Conservation (phyloP, 2,888 invertebrate species). For the Amaurobius ferox region DNA sequence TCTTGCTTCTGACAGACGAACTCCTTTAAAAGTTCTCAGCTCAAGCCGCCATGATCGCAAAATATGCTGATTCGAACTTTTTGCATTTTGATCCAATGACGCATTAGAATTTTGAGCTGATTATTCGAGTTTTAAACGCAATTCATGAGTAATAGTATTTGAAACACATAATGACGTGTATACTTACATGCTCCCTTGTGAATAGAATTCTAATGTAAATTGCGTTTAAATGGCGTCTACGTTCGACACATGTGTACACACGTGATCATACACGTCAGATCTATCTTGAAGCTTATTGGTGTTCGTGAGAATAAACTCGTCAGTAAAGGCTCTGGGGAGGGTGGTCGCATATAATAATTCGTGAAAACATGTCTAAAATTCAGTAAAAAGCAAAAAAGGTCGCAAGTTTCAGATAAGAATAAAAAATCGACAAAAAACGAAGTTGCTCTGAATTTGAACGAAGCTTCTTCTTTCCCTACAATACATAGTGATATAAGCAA, state of each 20-base stretch:
- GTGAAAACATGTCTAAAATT: too few species aligned
- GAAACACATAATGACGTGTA: background rate
- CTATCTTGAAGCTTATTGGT: constrained; percentile 60
- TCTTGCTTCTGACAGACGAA: background rate
- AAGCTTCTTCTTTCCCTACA: too few species aligned
- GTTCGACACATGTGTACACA: constrained; percentile 46
- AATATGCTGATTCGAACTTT: background rate
- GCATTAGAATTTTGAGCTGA: background rate
- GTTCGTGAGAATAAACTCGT: constrained; percentile 1
- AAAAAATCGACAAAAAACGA: too few species aligned
- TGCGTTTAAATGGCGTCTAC: constrained; percentile 22
- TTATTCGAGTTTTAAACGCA: background rate
- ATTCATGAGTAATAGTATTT: too few species aligned
- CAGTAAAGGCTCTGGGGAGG: too few species aligned
- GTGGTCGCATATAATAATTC: too few species aligned
- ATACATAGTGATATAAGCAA: too few species aligned
- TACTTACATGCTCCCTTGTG: background rate
- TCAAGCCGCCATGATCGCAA: background rate
- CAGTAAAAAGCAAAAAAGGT: too few species aligned
- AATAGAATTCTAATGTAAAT: background rate
- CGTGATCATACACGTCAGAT: constrained; percentile 58
- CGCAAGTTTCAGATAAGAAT: too few species aligned
- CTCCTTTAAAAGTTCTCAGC: background rate
- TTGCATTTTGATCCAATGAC: background rate
- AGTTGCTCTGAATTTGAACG: too few species aligned